Conservation (phyloP, 2,113 vertebrate genomes). For the Poeciliopsis turrubarensis region DNA sequence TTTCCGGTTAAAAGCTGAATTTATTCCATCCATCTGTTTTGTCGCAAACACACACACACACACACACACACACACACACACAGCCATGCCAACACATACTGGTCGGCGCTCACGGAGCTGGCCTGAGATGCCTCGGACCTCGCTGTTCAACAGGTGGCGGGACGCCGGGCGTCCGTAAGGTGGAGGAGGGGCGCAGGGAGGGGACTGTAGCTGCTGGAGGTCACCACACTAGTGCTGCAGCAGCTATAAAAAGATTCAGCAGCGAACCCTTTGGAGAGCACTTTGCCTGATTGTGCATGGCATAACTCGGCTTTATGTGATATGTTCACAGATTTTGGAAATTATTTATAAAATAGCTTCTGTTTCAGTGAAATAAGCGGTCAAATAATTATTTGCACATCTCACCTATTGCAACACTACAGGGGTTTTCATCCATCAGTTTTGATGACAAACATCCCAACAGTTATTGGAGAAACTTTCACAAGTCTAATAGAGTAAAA, state of each 20-base stretch:
- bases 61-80: conserved; percentile 17
- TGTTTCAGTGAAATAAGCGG: too few species aligned
- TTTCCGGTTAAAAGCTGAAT: conserved; percentile 50
- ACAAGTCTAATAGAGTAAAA: too few species aligned
- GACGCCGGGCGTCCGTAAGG: conserved; percentile 41
- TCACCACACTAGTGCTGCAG: too few species aligned
- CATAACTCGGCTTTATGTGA: not conserved
- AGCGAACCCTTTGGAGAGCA: not conserved
- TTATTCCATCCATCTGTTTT: conserved; percentile 63
- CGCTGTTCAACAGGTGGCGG: conserved; percentile 62
- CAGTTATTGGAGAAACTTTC: too few species aligned
- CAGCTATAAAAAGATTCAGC: not conserved
- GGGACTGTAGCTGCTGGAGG: not conserved
- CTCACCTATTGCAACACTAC: too few species aligned
- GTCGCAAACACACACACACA: conserved; percentile 16
- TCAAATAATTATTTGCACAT: too few species aligned
- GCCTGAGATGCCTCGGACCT: conserved; percentile 19
- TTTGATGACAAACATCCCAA: too few species aligned
- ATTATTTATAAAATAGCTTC: too few species aligned
- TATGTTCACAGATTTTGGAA: too few species aligned
- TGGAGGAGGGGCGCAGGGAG: not conserved
- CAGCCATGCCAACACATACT: conserved; percentile 3
- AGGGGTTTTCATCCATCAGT: too few species aligned
- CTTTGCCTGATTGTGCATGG: not conserved
- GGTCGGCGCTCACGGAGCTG: conserved; percentile 20